These are phyloP conservation scores for Melanotaenia maccullochi DNA, from an alignment of 2,797 vertebrate genomes.

Conservation along the genomic window DNA sequence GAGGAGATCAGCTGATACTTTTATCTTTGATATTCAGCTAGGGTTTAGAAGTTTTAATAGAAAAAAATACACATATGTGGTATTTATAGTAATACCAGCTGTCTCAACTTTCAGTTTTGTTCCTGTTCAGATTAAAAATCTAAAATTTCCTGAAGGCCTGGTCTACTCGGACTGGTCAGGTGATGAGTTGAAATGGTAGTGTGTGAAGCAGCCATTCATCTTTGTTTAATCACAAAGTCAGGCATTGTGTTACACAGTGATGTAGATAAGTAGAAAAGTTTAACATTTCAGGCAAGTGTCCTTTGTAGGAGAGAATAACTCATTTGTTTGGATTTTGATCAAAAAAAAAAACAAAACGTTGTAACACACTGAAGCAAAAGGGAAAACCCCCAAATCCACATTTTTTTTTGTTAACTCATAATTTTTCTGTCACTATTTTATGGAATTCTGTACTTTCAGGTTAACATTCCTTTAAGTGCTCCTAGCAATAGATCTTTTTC, in stretches of 20 bases:
- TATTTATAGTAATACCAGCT: neutral
- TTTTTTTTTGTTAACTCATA: neutral
- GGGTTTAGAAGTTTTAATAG: neutral
- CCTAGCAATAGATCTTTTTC: neutral
- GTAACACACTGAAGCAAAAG: neutral
- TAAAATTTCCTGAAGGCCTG: neutral
- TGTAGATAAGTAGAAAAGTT: neutral
- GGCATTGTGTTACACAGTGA: conserved; percentile 1
- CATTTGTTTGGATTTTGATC: neutral
- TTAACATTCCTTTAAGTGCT: neutral
- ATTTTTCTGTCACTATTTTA: neutral
- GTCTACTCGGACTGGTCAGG: neutral
- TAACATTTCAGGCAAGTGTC: neutral
- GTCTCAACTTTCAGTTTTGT: neutral
- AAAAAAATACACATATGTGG: neutral
- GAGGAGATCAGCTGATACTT: neutral
- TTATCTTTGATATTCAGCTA: neutral
- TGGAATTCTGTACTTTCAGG: neutral
- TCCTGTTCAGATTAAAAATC: neutral
- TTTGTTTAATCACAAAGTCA: conserved; percentile 4
- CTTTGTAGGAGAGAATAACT: neutral
- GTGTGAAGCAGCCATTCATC: neutral
- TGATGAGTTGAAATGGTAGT: conserved; percentile 1
- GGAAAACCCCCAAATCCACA: neutral
- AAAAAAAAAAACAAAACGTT: neutral